These are phyloP conservation scores for Pyxicephalus adspersus DNA, from an alignment of 2,113 vertebrate species.

Conservation along the genomic window DNA sequence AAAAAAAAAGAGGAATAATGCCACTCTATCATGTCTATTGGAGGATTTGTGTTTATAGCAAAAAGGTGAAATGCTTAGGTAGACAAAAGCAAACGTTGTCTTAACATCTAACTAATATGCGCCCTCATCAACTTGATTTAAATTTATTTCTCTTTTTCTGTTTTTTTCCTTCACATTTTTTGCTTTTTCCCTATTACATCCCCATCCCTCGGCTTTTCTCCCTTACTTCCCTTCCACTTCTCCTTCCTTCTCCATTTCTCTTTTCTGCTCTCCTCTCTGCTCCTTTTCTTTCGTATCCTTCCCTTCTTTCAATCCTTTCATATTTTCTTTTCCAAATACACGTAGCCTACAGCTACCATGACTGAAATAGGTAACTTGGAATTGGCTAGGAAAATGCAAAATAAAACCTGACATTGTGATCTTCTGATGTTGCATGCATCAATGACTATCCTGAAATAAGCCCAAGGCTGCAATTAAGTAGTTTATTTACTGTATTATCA, in stretches of 20 bases:
- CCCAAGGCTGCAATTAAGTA: conserved; percentile 38
- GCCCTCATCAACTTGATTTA: no score
- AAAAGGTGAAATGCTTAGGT: no score
- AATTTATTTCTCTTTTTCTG: no score
- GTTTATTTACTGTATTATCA: conserved; percentile 46
- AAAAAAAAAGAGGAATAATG: no score
- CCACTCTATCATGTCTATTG: no score
- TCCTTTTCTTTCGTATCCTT: not conserved
- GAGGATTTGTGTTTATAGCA: no score
- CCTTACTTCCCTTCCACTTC: no score
- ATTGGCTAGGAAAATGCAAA: not conserved
- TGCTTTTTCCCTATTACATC: no score
- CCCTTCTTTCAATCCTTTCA: not conserved
- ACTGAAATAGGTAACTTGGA: conserved; percentile 36
- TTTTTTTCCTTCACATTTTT: no score
- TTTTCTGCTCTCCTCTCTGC: not conserved
- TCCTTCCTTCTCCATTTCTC: not conserved
- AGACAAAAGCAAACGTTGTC: no score
- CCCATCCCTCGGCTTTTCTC: no score
- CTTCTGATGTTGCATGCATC: conserved; percentile 36
- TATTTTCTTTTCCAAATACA: conserved; percentile 2
- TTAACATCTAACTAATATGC: no score
- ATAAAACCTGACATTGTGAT: conserved; percentile 39
- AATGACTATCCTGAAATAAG: conserved; percentile 32
- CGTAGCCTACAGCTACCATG: conserved; percentile 16